Percentiles rank a stretch among this genome's conserved stretches.
phyloP scores from a whole-genome alignment of 2,113 vertebrate species.

The Chlamydotis undulata region DNA sequence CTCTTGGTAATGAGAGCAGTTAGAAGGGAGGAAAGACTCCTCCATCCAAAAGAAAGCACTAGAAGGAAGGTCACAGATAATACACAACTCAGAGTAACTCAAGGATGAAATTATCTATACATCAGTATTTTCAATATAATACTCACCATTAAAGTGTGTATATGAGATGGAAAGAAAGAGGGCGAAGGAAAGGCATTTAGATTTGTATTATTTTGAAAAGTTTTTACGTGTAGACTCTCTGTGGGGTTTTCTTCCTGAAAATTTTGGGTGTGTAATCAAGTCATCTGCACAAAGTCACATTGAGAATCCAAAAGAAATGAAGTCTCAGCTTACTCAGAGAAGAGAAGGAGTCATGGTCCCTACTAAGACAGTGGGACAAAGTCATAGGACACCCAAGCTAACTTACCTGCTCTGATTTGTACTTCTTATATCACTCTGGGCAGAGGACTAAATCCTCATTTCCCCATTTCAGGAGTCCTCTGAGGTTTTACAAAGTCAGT shows the following conservation, averaged over 20 bases:
- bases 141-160: neutral
- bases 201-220: neutral
- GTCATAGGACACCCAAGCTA: neutral
- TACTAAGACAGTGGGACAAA: neutral
- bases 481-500: neutral
- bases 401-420: neutral
- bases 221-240: neutral
- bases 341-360: neutral
- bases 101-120: neutral
- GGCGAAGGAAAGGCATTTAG: neutral
- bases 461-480: neutral
- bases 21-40: neutral
- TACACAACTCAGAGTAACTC: neutral
- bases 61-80: neutral
- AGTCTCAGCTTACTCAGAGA: neutral
- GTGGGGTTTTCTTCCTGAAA: accelerated
- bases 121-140: neutral
- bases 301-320: neutral
- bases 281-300: neutral
- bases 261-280: neutral
- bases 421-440: neutral
- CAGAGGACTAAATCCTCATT: neutral
- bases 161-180: neutral
- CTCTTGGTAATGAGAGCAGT: neutral
- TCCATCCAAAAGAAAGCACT: neutral